Base-by-base conservation (phyloP, 2,888 invertebrate genomes). In the Zygothrica quintamaculata region DNA sequence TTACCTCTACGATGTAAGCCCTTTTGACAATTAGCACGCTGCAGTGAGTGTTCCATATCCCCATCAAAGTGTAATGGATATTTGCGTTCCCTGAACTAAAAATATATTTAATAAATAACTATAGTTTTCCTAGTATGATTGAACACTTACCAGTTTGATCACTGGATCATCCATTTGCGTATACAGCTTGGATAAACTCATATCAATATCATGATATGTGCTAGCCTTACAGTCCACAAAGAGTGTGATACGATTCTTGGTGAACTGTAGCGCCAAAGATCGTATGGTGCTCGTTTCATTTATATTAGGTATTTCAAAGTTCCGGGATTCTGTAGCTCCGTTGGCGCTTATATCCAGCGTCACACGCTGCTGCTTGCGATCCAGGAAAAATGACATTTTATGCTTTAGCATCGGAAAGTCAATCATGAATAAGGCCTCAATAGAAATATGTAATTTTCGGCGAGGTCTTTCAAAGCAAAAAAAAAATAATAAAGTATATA, bases 151-250 rank as follows among this genome's bases (percentile, higher is more conserved):
- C 80, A 91, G 71, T 70, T 91, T 91, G 8, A 91, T 88, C 13
- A 90, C 86, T 16, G 91, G 91, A 74, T 91, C 91, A 65, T 91
- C 91, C 91, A 91, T 91, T 77, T 91, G 90, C n/a, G 89, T 87
- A 47, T 91, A 91, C 8, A 91, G 60, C 64, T 91, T 90, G 11
- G 90, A 74, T 18, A 91, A 74, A 60, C 88, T 90, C 73, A 90
- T 78, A 50, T 91, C 91, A 36, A 91, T 84, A 44, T 91, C 91
- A 44, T 90, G 89, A 31, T 86, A 85, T 0, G 90, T 85, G 40
- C 89, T 89, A 61, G 91, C 88, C 65, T 90, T 90, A 55, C 91
- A 91, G 74, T 91, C 91, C 39, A 91, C 89, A 52, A 88, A 74
- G 2, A 91, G 73, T 0, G 89, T 88, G 16, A 91, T 88, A 13